Evolutionary conservation across 2,888 invertebrate species (phyloP), one percentile per base, ranked within the genome.

Genomic region (Pyrrhia umbra): DNA sequence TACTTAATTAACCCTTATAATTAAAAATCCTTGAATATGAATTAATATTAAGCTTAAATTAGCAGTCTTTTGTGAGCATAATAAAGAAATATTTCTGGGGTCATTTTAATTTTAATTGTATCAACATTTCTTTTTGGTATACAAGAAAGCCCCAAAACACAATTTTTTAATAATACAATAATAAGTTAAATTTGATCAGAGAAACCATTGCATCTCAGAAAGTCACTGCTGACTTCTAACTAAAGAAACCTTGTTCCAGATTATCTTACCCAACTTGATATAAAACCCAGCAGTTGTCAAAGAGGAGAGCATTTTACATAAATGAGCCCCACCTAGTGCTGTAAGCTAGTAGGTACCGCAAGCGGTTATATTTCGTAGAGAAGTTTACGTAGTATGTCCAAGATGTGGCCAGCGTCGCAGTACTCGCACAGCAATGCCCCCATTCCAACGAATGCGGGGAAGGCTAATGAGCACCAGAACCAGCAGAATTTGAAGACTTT

Each of bases 401-500:
- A 92, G 80, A 96, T 95, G 95, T 95, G 95, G 95, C 95, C 95
- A 0, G 90, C 95, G 30, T 90, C 94, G 15, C 95, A 95, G 81
- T 95, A 95, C 80, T 92, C 92, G 0, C 95, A 93, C 78, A 90
- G 87, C 40, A 95, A 92, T 77, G 85, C 86, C 30, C 86, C 72
- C 0, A 25, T 83, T 43, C 89, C 86, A 37, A 88, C 85, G 57
- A 84, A 73, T 51, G 66, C 81, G 3, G 68, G 68, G 46, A 92
- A 92, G 81, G 75, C 85, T 9, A 95, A 94, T 82, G 92, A 93
- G 30, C 92, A 95, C 42, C 94, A 95, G 70, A 95, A 94, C 76
- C 95, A 95, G 72, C 95, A 95, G 82, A 96, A 96, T 81, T 88
- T 96, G 74, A 95, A 96, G 81, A 97, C 97, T 6, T 86, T 97